Conservation (phyloP, 53 echinoderm and acorn worm genomes). For the Apostichopus leukothele region DNA sequence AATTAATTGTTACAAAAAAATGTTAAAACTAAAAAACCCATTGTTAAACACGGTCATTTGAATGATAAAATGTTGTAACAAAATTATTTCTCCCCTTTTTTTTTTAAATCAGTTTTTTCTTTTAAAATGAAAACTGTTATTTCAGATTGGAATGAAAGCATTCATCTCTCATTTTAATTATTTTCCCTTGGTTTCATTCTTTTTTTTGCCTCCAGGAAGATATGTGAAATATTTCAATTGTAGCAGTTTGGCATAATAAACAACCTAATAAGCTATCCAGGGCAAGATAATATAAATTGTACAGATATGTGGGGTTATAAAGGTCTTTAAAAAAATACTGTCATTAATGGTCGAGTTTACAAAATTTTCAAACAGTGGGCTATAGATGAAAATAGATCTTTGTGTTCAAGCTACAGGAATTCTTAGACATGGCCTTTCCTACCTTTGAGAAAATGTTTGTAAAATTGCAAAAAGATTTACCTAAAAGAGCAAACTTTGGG, state of each 20-base stretch:
- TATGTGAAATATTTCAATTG: background rate
- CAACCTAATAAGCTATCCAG: background rate
- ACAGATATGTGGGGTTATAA: no score
- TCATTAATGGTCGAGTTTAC: no score
- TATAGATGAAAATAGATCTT: background rate
- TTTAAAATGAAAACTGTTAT: background rate
- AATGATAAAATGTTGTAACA: no score
- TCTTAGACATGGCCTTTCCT: background rate
- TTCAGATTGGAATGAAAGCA: background rate
- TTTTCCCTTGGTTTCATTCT: background rate
- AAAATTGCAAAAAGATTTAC: no score
- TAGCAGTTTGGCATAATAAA: background rate
- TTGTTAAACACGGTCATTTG: no score
- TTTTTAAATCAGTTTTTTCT: background rate
- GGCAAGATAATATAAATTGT: no score
- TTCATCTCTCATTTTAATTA: background rate
- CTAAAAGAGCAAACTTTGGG: no score
- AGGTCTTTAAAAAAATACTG: no score
- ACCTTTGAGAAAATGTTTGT: no score
- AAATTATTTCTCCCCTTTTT: no score
- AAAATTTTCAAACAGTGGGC: background rate
- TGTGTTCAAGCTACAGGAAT: background rate
- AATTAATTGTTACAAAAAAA: no score
- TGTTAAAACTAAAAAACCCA: no score
- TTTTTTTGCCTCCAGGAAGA: background rate